Percentiles rank a stretch among this genome's conserved stretches.
Evolutionary conservation across 2,888 invertebrate genomes (phyloP).

Genomic region (Melieria picta): DNA sequence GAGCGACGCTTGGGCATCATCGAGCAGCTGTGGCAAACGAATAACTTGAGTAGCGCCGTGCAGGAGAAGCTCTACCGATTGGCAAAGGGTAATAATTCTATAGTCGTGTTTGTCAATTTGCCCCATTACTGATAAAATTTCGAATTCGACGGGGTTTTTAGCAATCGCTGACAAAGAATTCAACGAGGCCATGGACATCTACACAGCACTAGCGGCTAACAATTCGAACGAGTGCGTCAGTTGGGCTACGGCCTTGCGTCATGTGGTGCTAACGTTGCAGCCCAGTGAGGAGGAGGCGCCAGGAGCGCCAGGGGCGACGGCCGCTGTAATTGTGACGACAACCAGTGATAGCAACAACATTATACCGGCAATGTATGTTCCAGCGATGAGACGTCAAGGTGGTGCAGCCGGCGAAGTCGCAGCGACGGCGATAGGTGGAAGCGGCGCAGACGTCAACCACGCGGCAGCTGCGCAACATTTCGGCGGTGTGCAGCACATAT

Average conservation of each 20-base stretch:
- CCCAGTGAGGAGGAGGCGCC: constrained; percentile 23
- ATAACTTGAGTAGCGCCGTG: constrained; percentile 47
- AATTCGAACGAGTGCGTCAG: constrained; percentile 53
- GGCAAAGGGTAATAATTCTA: constrained; percentile 44
- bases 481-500: constrained; percentile 48
- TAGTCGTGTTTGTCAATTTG: background rate
- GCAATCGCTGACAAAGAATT: constrained; percentile 47
- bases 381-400: constrained; percentile 47
- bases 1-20: constrained; percentile 51
- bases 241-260: constrained; percentile 52
- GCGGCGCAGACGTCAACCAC: no score
- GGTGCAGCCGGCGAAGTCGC: constrained; percentile 20
- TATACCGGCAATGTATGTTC: constrained; percentile 47
- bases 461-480: no score
- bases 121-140: background rate
- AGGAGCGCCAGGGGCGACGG: constrained; percentile 13
- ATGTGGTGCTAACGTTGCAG: constrained; percentile 53
- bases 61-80: constrained; percentile 52
- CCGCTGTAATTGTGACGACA: constrained; percentile 25
- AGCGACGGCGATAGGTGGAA: no score
- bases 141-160: constrained; percentile 25
- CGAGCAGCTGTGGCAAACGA: constrained; percentile 54
- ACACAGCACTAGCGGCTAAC: constrained; percentile 51
- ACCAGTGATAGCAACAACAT: constrained; percentile 39
- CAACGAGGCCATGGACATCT: constrained; percentile 54